Base-by-base conservation (phyloP, 2,888 invertebrate genomes). In the Papilio protenor region DNA sequence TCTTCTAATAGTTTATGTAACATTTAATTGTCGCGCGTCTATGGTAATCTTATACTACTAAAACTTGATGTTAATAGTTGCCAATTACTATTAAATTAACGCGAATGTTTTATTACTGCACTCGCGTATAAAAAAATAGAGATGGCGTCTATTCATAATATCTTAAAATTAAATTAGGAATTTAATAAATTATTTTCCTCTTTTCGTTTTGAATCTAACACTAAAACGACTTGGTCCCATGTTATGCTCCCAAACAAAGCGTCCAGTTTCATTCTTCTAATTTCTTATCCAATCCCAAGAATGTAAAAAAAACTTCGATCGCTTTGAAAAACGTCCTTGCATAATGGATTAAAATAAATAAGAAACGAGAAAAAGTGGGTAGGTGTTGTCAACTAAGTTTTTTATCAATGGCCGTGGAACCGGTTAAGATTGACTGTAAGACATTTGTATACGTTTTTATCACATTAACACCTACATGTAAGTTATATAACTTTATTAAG, bases 181-280 rank as follows among this genome's bases (percentile, higher is more conserved):
- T 92, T 92, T 92, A 88, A 82, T 83, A 86, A 87, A 89, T 88
- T 90, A 91, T 92, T 90, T 87, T 88, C 88, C 80, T 84, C 83
- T 84, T 82, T 86, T 80, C 84, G 80, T 86, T 81, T 89, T 86
- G 88, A 89, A 88, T 86, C 81, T 75, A 83, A 93, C 82, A 83
- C 84, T 90, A 90, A 92, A 92, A 90, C 90, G 92, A 83, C 89
- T 80, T 82, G 80, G 78, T 78, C 82, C 84, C 83, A 84, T 79
- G 83, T 87, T 89, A 87, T 87, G 81, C 80, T 40, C 80, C 82
- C 83, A 81, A 88, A 90, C 88, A 89, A 91, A 90, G 86, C 84
- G 79, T 78, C 75, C 72, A 77, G 76, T 78, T 81, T 82, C 82
- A 84, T 85, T 87, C 85, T 84, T 81, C 79, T 76, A 75, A 80